phyloP scores from a whole-genome alignment of 2,113 vertebrate species.

The Cariama cristata region DNA sequence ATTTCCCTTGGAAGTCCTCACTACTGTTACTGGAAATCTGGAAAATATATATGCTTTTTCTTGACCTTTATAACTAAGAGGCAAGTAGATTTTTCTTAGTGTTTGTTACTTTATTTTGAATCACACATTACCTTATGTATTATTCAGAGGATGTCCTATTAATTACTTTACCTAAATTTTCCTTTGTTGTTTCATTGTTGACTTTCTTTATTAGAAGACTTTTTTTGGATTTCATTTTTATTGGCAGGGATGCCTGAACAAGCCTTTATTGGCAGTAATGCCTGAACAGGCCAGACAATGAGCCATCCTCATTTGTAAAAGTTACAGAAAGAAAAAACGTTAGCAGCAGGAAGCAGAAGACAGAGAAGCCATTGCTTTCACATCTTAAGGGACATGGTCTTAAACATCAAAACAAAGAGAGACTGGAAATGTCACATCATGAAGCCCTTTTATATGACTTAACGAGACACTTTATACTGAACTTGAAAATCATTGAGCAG shows the following conservation, averaged over 20 bases:
- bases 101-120: not conserved
- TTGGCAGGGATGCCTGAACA: not conserved
- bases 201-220: not conserved
- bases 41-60: not conserved
- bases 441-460: not conserved
- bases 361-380: not conserved
- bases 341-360: not conserved
- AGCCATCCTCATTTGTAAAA: not conserved
- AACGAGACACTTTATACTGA: not conserved
- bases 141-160: not conserved
- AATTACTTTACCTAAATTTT: not conserved
- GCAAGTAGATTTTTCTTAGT: not conserved
- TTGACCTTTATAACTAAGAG: not conserved
- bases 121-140: not conserved
- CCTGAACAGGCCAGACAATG: not conserved
- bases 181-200: not conserved
- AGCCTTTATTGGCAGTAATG: not conserved
- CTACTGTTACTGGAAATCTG: not conserved
- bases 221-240: not conserved
- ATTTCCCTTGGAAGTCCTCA: not conserved
- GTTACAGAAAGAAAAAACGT: not conserved
- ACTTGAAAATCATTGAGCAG: not conserved
- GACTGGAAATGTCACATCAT: not conserved
- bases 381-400: not conserved
- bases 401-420: not conserved